Evolutionary conservation across 2,888 invertebrate genomes (phyloP).

Genomic region (Brachylomia viminalis): DNA sequence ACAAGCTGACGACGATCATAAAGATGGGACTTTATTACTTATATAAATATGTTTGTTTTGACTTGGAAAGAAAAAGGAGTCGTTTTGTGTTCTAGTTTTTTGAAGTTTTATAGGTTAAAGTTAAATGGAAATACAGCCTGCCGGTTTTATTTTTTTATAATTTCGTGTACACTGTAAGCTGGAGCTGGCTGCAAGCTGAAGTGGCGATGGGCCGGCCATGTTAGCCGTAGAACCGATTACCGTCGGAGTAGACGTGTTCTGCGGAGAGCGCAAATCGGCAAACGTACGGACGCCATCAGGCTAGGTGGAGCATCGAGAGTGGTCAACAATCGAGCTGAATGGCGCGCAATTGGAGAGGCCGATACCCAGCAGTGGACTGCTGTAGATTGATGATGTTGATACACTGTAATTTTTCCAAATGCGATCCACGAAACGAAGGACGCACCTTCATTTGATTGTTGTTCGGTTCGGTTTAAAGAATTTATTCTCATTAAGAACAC

Average conservation of each 20-base stretch:
- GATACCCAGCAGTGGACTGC: background rate
- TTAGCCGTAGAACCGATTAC: background rate
- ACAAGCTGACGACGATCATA: constrained; percentile 24
- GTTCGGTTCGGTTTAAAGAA: too few species aligned
- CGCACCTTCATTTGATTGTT: too few species aligned
- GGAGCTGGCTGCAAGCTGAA: background rate
- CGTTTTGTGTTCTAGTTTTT: background rate
- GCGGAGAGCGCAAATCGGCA: background rate
- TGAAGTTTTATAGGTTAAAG: too few species aligned
- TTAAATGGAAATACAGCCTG: background rate
- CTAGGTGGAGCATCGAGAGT: background rate
- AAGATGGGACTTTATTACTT: constrained; percentile 5
- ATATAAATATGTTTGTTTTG: constrained; percentile 35
- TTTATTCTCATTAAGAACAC: too few species aligned
- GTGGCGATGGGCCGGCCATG: background rate
- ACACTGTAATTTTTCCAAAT: background rate
- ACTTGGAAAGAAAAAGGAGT: background rate
- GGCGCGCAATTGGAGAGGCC: background rate
- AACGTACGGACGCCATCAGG: background rate
- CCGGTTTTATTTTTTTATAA: background rate
- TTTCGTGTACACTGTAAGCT: background rate
- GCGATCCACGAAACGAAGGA: too few species aligned
- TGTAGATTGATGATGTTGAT: background rate
- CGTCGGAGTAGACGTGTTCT: background rate
- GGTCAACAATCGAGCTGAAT: background rate